Evolutionary conservation across 2,888 invertebrate species (phyloP), one percentile per base, ranked within the genome.

Genomic region (Iselma pallidipennis): DNA sequence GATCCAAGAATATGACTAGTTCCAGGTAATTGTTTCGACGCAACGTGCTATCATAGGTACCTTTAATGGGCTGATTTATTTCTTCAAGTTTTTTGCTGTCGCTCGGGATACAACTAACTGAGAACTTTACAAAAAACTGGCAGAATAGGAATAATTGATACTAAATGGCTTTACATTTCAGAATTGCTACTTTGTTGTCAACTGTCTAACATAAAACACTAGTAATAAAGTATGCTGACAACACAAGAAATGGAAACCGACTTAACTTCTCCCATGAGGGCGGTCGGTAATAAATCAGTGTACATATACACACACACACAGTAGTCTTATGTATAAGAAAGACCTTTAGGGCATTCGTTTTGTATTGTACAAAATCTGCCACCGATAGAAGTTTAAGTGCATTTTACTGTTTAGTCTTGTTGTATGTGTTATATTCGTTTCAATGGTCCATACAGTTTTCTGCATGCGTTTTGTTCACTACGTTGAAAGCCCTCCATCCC

Each of bases 141-240:
- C 25, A 25, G 6, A 25, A n/a, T n/a, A n/a, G n/a, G n/a, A n/a
- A n/a, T n/a, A n/a, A 45, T 45, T 45, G 21, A 19, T 10, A 21
- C 6, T 3, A 19, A 21, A 9, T 12, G 10, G 3, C 6, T 19
- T 45, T 12, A 21, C 10, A 25, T 19, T 45, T 21, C 21, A 21
- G 4, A 37, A 37, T 16, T 16, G 2, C 21, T 21, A n/a, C 12
- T 4, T 4, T 45, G 19, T 45, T 21, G 45, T 45, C 45, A 45
- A 45, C 21, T 55, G 33, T 42, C 23, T 31, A 29, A 59, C 52
- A 57, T 69, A 69, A 69, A 69, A 70, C 69, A 70, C 59, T 63
- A 63, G 69, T 61, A 66, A 69, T 69, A 69, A 69, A 70, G 69
- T 67, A 57, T 61, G 66, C 64, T 67, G 70, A 70, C 70, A 68